Percentiles rank a stretch among this genome's conserved stretches.
Conservation (phyloP, 2,888 invertebrate genomes). For the Sussaba pulchella region DNA sequence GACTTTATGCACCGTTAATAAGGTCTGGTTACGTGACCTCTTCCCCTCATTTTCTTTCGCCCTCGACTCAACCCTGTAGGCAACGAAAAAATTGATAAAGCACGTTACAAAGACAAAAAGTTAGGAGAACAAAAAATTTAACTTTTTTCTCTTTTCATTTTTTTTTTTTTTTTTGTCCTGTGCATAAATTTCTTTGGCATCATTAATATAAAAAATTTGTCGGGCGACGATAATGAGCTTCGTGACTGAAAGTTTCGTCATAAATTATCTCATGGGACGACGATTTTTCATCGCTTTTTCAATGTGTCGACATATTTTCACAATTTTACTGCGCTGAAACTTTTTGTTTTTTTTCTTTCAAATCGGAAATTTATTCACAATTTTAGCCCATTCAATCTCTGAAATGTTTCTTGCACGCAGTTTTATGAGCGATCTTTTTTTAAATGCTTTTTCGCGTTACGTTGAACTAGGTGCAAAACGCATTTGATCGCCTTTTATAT, state of each 20-base stretch:
- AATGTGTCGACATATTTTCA: background rate
- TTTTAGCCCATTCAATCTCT: too few species aligned
- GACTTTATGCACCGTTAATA: constrained; percentile 66
- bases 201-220: too few species aligned
- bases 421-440: too few species aligned
- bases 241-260: constrained; percentile 26
- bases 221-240: background rate
- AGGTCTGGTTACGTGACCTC: constrained; percentile 59
- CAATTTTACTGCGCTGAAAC: background rate
- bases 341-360: too few species aligned
- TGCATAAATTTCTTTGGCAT: background rate
- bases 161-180: background rate
- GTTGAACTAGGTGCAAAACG: too few species aligned
- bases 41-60: background rate
- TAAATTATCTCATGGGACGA: background rate
- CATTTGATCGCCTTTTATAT: too few species aligned
- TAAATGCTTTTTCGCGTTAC: too few species aligned
- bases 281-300: background rate
- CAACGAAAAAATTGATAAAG: constrained; percentile 36
- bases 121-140: constrained; percentile 7
- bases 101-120: constrained; percentile 22
- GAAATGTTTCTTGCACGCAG: too few species aligned
- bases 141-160: background rate
- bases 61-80: background rate
- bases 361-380: too few species aligned